Evolutionary conservation across 2,113 vertebrate species (phyloP).

Genomic region (Triplophysa rosa): DNA sequence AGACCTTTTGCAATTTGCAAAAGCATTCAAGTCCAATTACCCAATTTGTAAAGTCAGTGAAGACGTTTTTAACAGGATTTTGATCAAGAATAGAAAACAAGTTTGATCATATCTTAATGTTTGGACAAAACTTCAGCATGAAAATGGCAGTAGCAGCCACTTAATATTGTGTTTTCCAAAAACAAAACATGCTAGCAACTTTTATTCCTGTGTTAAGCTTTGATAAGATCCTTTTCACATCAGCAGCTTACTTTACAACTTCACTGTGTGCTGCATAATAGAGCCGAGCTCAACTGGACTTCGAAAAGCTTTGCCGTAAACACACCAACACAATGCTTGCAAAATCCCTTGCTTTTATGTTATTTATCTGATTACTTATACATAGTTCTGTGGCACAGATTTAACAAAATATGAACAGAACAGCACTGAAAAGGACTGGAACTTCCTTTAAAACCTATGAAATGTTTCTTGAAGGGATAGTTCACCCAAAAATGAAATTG

Average conservation of each 20-base stretch:
- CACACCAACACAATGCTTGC: neutral
- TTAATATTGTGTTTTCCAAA: no score
- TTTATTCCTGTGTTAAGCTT: no score
- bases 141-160: no score
- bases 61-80: neutral
- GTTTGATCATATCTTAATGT: no score
- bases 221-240: neutral
- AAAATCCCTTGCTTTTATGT: neutral
- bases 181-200: no score
- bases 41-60: neutral
- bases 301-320: slow-evolving; percentile 4
- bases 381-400: neutral
- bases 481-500: neutral
- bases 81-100: neutral
- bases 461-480: neutral
- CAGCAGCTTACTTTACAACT: no score
- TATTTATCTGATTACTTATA: slow-evolving; percentile 32
- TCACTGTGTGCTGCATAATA: neutral
- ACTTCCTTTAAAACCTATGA: no score
- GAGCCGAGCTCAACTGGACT: neutral
- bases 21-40: slow-evolving; percentile 20
- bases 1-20: neutral
- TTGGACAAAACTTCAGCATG: no score
- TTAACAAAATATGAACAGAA: neutral
- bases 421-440: neutral